These are phyloP conservation scores for Petrocephalus sullivani DNA, from an alignment of 2,797 vertebrate genomes.

Conservation along the genomic window DNA sequence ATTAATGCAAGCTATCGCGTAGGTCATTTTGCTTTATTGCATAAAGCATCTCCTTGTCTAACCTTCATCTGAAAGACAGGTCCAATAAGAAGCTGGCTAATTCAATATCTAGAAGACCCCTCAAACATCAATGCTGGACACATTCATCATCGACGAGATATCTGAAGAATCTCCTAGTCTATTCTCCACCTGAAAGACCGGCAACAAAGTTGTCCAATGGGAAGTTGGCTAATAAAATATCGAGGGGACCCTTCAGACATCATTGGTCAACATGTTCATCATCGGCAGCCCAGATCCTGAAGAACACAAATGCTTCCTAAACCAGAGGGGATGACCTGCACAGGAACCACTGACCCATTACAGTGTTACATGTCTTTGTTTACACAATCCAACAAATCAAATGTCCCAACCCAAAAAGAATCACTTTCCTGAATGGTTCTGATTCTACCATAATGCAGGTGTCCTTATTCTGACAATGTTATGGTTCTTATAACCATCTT, in stretches of 20 bases:
- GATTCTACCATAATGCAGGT: background rate
- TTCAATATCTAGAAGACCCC: conserved; percentile 36
- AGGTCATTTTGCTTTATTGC: too few species aligned
- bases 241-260: conserved; percentile 28
- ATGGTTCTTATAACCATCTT: conserved; percentile 42
- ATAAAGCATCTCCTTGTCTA: background rate
- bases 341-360: background rate
- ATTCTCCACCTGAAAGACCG: background rate
- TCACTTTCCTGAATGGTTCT: background rate
- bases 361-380: background rate
- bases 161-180: background rate
- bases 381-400: background rate
- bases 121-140: conserved; percentile 27
- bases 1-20: conserved; percentile 32
- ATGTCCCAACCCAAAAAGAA: background rate
- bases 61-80: conserved; percentile 2
- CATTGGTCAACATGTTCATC: conserved; percentile 17
- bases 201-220: conserved; percentile 24
- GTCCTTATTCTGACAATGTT: background rate
- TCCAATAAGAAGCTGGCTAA: conserved; percentile 13
- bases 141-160: background rate
- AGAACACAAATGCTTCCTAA: background rate
- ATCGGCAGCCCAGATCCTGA: background rate
- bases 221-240: conserved; percentile 39
- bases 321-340: background rate